phyloP scores from a whole-genome alignment of 2,113 vertebrate genomes.

The Phodopus roborovskii region DNA sequence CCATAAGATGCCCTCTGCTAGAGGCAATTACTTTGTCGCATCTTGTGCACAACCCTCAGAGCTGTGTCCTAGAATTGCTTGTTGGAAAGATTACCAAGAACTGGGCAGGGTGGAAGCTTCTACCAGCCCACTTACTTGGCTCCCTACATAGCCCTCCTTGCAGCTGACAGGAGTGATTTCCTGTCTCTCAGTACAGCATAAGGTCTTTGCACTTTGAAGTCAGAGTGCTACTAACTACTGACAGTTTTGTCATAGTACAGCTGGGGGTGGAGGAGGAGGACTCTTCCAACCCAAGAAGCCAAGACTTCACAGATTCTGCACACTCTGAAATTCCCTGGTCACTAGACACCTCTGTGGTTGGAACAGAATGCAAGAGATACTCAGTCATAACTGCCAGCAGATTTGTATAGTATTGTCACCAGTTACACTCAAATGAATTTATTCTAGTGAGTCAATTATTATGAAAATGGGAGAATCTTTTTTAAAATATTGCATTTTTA shows the following conservation, averaged over 20 bases:
- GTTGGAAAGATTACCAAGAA: neutral
- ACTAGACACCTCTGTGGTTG: conserved; percentile 69
- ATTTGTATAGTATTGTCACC: conserved; percentile 82
- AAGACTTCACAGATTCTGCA: conserved; percentile 77
- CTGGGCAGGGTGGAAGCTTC: conserved; percentile 66
- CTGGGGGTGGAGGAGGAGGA: conserved; percentile 74
- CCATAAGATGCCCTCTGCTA: conserved; percentile 77
- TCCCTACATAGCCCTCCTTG: neutral
- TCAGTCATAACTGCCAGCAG: conserved; percentile 82
- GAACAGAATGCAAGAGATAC: conserved; percentile 72
- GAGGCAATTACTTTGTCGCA: conserved; percentile 28
- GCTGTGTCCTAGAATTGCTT: neutral
- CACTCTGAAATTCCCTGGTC: conserved; percentile 77
- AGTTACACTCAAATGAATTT: conserved; percentile 76
- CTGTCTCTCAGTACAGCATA: conserved; percentile 81
- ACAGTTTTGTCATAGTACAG: conserved; percentile 85
- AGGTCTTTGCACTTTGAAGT: conserved; percentile 81
- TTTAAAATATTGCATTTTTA: neutral
- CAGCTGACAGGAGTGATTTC: conserved; percentile 77
- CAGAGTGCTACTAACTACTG: conserved; percentile 81
- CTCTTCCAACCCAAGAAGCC: conserved; percentile 79
- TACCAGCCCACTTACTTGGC: neutral
- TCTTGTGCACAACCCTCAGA: neutral
- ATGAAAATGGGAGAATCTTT: conserved; percentile 57
- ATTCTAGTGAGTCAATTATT: conserved; percentile 82